Percentiles rank a stretch among this genome's conserved stretches.
These are phyloP conservation scores for Varanus salvator DNA, from an alignment of 2,113 vertebrate genomes.

Conservation along the genomic window DNA sequence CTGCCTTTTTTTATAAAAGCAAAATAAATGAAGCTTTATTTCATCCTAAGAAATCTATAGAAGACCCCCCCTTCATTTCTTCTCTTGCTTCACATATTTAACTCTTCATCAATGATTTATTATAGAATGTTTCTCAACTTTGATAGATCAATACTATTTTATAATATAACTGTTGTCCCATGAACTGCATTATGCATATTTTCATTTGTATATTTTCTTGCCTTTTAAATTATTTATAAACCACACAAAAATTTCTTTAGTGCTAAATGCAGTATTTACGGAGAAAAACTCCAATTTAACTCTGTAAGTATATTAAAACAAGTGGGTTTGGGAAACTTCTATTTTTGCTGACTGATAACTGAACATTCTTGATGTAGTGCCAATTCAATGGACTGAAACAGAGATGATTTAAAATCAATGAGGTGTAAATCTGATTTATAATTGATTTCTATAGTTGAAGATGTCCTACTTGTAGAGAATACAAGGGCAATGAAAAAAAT, in stretches of 20 bases:
- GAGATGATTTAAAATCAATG: constrained; percentile 28
- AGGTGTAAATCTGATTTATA: constrained; percentile 34
- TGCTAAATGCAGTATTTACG: background rate
- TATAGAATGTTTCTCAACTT: background rate
- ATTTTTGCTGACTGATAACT: constrained; percentile 39
- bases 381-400: constrained; percentile 20
- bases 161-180: background rate
- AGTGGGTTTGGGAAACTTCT: constrained; percentile 41
- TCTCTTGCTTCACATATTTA: background rate
- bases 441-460: constrained; percentile 18
- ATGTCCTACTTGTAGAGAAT: constrained; percentile 20
- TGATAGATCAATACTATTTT: background rate
- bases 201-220: background rate
- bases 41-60: background rate
- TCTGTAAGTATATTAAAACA: background rate
- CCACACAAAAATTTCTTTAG: background rate
- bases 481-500: constrained; percentile 31
- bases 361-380: constrained; percentile 25
- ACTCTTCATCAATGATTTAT: background rate
- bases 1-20: background rate
- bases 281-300: background rate
- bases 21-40: background rate
- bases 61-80: background rate
- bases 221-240: background rate
- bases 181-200: background rate